Conservation (phyloP, 2,888 invertebrate species). For the Thymelicus acteon region DNA sequence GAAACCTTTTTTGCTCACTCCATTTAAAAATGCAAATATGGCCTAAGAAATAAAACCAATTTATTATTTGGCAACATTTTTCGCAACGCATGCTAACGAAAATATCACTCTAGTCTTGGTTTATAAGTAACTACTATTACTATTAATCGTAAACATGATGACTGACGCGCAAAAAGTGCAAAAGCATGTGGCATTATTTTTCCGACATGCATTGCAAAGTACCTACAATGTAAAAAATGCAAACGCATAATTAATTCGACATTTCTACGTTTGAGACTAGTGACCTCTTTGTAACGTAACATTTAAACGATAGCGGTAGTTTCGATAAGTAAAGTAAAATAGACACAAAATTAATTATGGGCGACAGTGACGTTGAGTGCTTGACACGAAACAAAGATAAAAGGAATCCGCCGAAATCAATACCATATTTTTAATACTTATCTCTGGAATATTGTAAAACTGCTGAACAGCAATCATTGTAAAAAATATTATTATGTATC, state of each 20-base stretch:
- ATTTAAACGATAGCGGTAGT: neutral
- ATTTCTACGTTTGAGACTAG: constrained; percentile 15
- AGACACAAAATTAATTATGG: neutral
- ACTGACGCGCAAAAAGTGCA: constrained; percentile 22
- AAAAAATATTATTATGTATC: no score
- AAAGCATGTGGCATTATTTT: constrained; percentile 16
- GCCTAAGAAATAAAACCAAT: constrained; percentile 48
- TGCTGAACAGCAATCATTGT: no score
- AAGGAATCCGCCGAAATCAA: no score
- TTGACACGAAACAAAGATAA: no score
- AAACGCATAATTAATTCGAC: constrained; percentile 31
- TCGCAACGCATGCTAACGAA: constrained; percentile 8
- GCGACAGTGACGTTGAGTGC: no score
- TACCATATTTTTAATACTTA: no score
- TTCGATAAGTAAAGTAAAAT: neutral
- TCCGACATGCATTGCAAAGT: constrained; percentile 6
- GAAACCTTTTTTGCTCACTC: constrained; percentile 60
- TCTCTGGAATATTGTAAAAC: no score
- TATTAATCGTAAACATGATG: neutral
- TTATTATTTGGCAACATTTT: constrained; percentile 40
- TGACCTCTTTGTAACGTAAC: constrained; percentile 20
- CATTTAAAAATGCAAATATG: constrained; percentile 50
- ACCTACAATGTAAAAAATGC: constrained; percentile 17
- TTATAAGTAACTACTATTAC: constrained; percentile 3
- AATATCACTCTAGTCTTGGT: neutral